Percentiles rank a stretch among this genome's conserved stretches.
phyloP scores from a whole-genome alignment of 1,140 invertebrate species.

The Tetragonula clypearis region DNA sequence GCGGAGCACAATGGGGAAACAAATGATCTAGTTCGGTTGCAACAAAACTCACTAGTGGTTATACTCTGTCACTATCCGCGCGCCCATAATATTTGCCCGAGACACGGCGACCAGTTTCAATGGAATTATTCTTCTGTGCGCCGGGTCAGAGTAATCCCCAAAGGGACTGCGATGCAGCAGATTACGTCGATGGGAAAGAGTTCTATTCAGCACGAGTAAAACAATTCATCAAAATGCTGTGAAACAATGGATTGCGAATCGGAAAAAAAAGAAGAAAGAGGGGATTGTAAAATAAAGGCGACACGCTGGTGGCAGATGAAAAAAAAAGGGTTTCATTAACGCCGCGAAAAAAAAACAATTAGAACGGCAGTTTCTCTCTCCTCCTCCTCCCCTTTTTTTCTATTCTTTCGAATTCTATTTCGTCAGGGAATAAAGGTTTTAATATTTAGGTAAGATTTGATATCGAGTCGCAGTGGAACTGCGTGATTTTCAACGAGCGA shows the following conservation, averaged over 20 bases:
- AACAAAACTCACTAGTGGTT: not conserved
- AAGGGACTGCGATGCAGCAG: constrained; percentile 23
- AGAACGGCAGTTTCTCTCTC: not conserved
- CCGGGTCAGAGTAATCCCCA: constrained; percentile 24
- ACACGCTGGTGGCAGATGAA: constrained; percentile 15
- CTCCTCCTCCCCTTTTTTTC: too few species aligned
- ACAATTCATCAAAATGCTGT: constrained; percentile 35
- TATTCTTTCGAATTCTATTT: not conserved
- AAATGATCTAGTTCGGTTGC: not conserved
- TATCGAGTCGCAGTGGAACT: not conserved
- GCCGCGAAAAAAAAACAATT: constrained; percentile 19
- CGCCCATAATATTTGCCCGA: not conserved
- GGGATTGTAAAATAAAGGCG: constrained; percentile 29
- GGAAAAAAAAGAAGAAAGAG: not conserved
- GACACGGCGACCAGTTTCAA: not conserved
- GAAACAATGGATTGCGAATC: constrained; percentile 24
- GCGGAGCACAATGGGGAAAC: not conserved
- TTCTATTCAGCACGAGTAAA: constrained; percentile 32
- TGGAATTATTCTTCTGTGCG: constrained; percentile 24
- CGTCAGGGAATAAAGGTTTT: not conserved
- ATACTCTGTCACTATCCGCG: not conserved
- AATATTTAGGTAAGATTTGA: not conserved
- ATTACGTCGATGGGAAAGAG: constrained; percentile 27
- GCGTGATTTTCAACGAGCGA: not conserved
- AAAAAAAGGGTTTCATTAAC: constrained; percentile 17